A percentile compares a stretch with the other conserved stretches of the same genome.
Conservation (phyloP, 2,888 invertebrate species). For the Spatulosminthurus flaviceps region DNA sequence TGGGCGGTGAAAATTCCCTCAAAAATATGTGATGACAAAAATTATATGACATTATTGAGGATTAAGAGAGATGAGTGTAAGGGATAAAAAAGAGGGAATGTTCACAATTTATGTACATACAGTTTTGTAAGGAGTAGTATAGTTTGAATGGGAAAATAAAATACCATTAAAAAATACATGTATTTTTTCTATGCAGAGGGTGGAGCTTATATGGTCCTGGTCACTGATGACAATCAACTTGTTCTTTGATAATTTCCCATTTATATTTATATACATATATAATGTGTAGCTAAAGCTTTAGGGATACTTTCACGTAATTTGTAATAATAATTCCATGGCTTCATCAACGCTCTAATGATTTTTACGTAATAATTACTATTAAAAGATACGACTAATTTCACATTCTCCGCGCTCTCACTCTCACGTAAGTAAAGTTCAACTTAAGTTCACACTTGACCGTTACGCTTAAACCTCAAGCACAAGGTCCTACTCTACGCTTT, state of each 20-base stretch:
- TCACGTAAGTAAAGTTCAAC: slow-evolving; percentile 5
- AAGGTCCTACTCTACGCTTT: no score
- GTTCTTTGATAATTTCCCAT: background rate
- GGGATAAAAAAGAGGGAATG: no score
- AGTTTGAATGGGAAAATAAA: no score
- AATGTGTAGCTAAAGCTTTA: no score
- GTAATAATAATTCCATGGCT: background rate
- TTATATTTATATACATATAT: no score
- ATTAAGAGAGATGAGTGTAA: background rate
- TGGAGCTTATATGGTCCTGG: background rate
- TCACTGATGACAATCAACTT: background rate
- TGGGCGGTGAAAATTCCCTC: background rate
- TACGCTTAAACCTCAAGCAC: background rate
- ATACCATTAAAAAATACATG: no score
- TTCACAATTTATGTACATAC: no score
- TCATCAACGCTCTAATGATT: background rate
- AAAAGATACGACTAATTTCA: background rate
- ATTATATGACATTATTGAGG: background rate
- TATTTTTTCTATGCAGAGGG: no score
- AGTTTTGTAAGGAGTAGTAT: no score
- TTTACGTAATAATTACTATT: slow-evolving; percentile 23
- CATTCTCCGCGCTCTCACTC: no score
- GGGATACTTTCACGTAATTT: slow-evolving; percentile 23
- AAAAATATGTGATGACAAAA: background rate
- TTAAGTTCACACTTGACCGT: slow-evolving; percentile 24